Evolutionary conservation across 2,888 invertebrate species (phyloP).

Genomic region (Drosophila kambysellisi): DNA sequence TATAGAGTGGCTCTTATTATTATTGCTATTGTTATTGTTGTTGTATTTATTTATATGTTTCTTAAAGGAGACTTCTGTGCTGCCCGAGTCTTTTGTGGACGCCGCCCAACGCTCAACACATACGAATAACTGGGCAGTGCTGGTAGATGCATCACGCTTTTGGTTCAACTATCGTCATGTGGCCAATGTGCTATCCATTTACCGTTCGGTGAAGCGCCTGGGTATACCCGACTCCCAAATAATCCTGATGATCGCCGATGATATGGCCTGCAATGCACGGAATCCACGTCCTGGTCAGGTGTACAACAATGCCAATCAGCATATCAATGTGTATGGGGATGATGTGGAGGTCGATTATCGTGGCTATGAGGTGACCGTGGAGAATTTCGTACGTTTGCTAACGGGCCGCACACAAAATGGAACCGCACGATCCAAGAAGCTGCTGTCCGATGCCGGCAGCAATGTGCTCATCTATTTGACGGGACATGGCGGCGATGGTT

Average conservation of each 20-base stretch:
- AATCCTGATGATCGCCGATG: slow-evolving; percentile 99
- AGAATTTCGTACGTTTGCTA: slow-evolving; percentile 98
- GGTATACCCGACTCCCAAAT: slow-evolving; percentile 99
- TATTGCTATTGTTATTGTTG: background rate
- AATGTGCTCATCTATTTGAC: slow-evolving; percentile 98
- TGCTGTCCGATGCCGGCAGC: slow-evolving; percentile 98
- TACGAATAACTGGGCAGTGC: slow-evolving; percentile 99
- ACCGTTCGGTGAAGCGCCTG: slow-evolving; percentile 97
- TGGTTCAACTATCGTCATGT: slow-evolving; percentile 99
- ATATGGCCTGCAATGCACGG: slow-evolving; percentile 99
- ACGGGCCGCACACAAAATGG: slow-evolving; percentile 97
- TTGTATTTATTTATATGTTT: background rate
- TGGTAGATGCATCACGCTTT: slow-evolving; percentile 99
- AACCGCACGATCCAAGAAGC: slow-evolving; percentile 97
- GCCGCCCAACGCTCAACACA: slow-evolving; percentile 87
- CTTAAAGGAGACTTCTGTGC: slow-evolving; percentile 46
- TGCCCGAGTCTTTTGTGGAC: slow-evolving; percentile 82
- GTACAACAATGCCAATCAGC: slow-evolving; percentile 99
- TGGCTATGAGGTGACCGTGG: slow-evolving; percentile 98
- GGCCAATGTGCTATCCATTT: slow-evolving; percentile 99
- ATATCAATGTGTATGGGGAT: slow-evolving; percentile 99
- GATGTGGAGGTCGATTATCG: slow-evolving; percentile 99
- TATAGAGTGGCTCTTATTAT: background rate
- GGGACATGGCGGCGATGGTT: slow-evolving; percentile 99
- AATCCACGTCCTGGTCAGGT: slow-evolving; percentile 99